Conservation (phyloP, 2,797 vertebrate species). For the Brachyalestes nurse region DNA sequence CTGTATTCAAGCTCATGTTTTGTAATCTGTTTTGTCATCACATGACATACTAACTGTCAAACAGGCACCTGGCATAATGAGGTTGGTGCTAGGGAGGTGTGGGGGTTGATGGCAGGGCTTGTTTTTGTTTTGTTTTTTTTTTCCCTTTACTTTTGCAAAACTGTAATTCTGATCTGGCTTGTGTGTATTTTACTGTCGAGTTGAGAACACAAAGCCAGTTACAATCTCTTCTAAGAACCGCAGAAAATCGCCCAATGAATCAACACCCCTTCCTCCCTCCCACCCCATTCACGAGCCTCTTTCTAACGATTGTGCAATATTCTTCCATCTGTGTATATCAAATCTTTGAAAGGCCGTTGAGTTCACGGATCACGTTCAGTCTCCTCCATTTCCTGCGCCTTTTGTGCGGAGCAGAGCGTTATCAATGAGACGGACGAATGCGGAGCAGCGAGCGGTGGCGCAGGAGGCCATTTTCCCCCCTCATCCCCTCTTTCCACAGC, state of each 20-base stretch:
- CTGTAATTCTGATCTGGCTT: neutral
- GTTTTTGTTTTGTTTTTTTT: neutral
- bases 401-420: constrained; percentile 41
- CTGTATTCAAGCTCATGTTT: neutral
- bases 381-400: constrained; percentile 46
- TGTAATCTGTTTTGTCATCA: neutral
- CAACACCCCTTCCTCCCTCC: neutral
- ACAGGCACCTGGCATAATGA: constrained; percentile 10
- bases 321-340: constrained; percentile 20
- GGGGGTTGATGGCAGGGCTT: neutral
- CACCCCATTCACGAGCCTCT: neutral
- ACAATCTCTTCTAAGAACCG: constrained; percentile 12
- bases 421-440: constrained; percentile 52
- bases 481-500: constrained; percentile 62
- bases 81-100: neutral
- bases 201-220: constrained; percentile 17
- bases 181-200: neutral
- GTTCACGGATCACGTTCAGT: constrained; percentile 31
- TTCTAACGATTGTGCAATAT: constrained; percentile 21
- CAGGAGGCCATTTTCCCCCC: constrained; percentile 59
- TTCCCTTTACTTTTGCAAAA: neutral
- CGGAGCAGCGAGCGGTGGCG: constrained; percentile 45
- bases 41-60: constrained; percentile 11
- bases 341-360: constrained; percentile 4
- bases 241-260: constrained; percentile 27